Evolutionary conservation across 2,888 invertebrate genomes (phyloP), one percentile per base, ranked within the genome.

Genomic region (Heteromyza rotundicornis): DNA sequence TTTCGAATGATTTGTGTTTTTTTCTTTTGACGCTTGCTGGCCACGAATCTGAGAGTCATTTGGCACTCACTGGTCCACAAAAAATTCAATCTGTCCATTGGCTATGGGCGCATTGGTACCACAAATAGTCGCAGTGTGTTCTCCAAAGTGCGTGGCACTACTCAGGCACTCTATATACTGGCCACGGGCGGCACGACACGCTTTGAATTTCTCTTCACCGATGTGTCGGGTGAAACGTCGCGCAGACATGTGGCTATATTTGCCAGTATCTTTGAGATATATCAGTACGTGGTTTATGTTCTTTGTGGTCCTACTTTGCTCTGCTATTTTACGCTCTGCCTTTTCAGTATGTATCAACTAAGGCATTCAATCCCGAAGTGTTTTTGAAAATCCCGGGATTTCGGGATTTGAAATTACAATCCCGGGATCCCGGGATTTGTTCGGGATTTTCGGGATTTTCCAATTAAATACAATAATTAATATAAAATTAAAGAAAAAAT

Each of bases 121-220:
- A 90, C 92, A 1, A 91, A 89, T 66, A 93, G 94, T 0, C 93
- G 92, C 82, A 87, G 90, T 53, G 92, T 96, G 0, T 92, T 92
- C 80, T 95, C 95, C 2, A 94, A 95, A 82, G 85, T 92, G 2
- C 88, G 93, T 63, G 96, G 95, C 1, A 90, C 90, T 24, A 92
- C 94, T 0, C 93, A 94, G 82, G 95, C 98, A 0, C 84, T 99
- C 14, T 92, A 95, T 80, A 87, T 97, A 36, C 84, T 98, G 67
- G 94, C 97, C 1, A 89, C 90, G 22, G 92, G 89, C 66, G 89
- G 89, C 70, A 90, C 88, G 62, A 93, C 92, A 19, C 87, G 94
- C 75, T 98, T 96, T 80, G 98, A 99, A 83, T 99, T 99, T 81
- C 91, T 99, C 68, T 99, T 99, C 81, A 97, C 96, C 1, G 97